Evolutionary conservation across 2,797 vertebrate species (phyloP), one percentile per base, ranked within the genome.

Genomic region (Platyrinchus mystaceus): DNA sequence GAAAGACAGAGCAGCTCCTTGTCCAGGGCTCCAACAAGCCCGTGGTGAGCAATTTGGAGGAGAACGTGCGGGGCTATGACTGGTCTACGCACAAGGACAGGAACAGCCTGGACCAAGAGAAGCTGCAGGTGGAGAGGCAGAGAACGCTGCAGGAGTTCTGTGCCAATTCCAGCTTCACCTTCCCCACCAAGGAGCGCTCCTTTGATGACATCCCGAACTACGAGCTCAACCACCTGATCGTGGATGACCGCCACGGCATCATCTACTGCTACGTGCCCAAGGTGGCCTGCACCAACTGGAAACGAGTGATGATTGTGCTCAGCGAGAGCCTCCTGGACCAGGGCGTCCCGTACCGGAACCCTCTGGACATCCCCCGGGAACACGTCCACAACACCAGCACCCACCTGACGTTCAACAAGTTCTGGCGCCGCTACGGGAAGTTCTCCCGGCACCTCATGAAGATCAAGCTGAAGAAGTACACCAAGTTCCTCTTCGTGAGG

Each of bases 231-330:
- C 99, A 99, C 96, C 98, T 99, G 7, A 99, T 99, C 0, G 99
- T 99, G 95, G 99, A 99, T 3, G 99, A 99, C 98, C 98, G 99
- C 13, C 99, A 99, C 0, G 99, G 99, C 0, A 95, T 99, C 79
- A 99, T 99, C 97, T 99, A 99, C 98, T 99, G 99, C 97, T 99
- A 99, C 0, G 99, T 99, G 85, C 99, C 99, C 74, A 99, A 99
- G 97, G 99, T 99, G 87, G 99, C 99, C 18, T 99, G 99, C 97
- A 99, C 98, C 90, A 99, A 99, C 98, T 99, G 99, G 99, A 99
- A 99, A 78, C 98, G 99, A 19, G 98, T 99, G 88, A 99, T 99
- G 99, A 99, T 99, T 4, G 98, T 99, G 39, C 98, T 99, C 14
- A 99, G 99, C 1, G 98, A 99, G 96, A 99, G 99, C 95, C 97